Percentiles rank a stretch among this genome's conserved stretches.
phyloP scores from a whole-genome alignment of 2,797 vertebrate genomes.

The Micromesistius poutassou region DNA sequence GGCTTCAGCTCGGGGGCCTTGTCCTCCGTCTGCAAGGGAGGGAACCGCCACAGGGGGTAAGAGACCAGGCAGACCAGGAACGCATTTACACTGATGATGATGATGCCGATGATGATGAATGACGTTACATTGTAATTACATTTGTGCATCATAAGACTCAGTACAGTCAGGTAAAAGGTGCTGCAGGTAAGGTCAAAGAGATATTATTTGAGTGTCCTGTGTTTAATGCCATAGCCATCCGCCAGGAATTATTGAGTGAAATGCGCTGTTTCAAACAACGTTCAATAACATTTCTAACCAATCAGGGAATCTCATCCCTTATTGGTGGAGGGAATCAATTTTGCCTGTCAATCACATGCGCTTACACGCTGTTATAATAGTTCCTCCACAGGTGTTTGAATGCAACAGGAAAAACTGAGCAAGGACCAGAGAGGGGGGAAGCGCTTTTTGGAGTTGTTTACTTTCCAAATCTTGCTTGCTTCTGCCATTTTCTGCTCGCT shows the following conservation, averaged over 20 bases:
- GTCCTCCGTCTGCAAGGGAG: conserved; percentile 75
- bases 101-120: neutral
- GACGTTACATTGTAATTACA: neutral
- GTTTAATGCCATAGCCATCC: neutral
- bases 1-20: conserved; percentile 86
- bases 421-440: neutral
- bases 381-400: neutral
- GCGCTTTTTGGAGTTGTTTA: neutral
- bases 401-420: neutral
- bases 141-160: neutral
- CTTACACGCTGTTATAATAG: neutral
- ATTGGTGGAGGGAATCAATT: neutral
- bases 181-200: neutral
- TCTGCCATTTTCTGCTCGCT: neutral
- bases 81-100: neutral
- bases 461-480: neutral
- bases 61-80: neutral
- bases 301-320: neutral
- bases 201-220: neutral
- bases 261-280: neutral
- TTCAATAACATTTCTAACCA: neutral
- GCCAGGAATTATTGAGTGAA: neutral
- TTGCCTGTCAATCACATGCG: neutral
- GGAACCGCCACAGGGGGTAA: neutral
- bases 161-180: neutral